Evolutionary conservation across 2,888 invertebrate genomes (phyloP).

Genomic region (Sabatieria punctata): DNA sequence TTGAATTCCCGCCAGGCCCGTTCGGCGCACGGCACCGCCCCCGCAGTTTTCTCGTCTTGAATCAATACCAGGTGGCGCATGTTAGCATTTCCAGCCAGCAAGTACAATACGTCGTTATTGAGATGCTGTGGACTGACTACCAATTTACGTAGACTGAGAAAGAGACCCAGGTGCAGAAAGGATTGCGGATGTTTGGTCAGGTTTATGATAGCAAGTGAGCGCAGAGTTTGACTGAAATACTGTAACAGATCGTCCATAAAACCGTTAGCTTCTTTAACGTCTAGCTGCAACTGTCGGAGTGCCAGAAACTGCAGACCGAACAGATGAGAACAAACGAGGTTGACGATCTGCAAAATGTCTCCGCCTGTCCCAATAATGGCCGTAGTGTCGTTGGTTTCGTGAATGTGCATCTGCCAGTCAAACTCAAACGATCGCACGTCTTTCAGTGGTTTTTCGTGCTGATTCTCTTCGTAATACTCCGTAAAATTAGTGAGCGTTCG

Average conservation of each 20-base stretch:
- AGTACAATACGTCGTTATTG: constrained; percentile 16
- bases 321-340: constrained; percentile 48
- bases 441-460: constrained; percentile 11
- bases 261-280: constrained; percentile 49
- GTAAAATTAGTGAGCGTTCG: constrained; percentile 46
- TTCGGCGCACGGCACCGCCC: constrained; percentile 22
- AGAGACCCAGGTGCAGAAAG: constrained; percentile 55
- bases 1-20: constrained; percentile 42
- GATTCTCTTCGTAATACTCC: constrained; percentile 17
- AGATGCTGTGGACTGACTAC: constrained; percentile 43
- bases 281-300: constrained; percentile 54
- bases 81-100: constrained; percentile 25
- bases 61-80: constrained; percentile 51
- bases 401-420: constrained; percentile 24
- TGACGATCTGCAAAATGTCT: constrained; percentile 30
- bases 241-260: constrained; percentile 49
- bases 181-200: constrained; percentile 51
- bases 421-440: constrained; percentile 14
- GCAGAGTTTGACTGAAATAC: constrained; percentile 47
- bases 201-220: constrained; percentile 51
- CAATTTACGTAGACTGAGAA: constrained; percentile 50
- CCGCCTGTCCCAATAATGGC: too few relatives aligned
- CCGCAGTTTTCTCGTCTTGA: constrained; percentile 44
- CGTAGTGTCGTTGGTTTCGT: constrained; percentile 12
- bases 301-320: constrained; percentile 47